Conservation (phyloP, 2,113 vertebrate genomes). For the Tretioscincus oriximinensis region DNA sequence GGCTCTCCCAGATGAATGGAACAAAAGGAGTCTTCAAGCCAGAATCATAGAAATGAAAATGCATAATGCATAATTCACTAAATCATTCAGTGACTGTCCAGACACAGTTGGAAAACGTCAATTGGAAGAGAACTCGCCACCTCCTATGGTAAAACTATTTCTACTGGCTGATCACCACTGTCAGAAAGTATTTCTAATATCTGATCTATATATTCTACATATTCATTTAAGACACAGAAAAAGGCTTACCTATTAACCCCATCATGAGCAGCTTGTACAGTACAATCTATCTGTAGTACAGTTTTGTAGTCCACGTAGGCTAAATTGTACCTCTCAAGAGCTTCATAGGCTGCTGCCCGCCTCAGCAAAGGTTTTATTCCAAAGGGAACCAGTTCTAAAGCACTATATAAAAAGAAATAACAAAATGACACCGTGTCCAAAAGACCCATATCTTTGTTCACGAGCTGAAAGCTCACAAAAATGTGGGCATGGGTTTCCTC, state of each 20-base stretch:
- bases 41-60: no score
- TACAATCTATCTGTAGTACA: constrained; percentile 81
- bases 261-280: constrained; percentile 81
- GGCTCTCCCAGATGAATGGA: no score
- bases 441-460: neutral
- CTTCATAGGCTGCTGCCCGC: constrained; percentile 86
- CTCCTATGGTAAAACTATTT: no score
- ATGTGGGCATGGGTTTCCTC: no score
- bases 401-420: constrained; percentile 48
- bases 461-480: no score
- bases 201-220: neutral
- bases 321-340: constrained; percentile 82
- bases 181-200: no score
- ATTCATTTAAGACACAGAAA: neutral
- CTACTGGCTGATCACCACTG: no score
- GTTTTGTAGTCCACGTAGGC: constrained; percentile 94
- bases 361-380: constrained; percentile 86
- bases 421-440: constrained; percentile 38
- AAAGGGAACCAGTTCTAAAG: constrained; percentile 81
- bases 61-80: no score
- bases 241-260: constrained; percentile 85
- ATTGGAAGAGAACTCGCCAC: no score
- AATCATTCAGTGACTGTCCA: no score
- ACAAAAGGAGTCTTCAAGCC: no score
- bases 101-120: no score